A percentile compares a stretch with the other conserved stretches of the same genome.
phyloP scores from a whole-genome alignment of 1,140 invertebrate species.

The Amphibalanus amphitrite region DNA sequence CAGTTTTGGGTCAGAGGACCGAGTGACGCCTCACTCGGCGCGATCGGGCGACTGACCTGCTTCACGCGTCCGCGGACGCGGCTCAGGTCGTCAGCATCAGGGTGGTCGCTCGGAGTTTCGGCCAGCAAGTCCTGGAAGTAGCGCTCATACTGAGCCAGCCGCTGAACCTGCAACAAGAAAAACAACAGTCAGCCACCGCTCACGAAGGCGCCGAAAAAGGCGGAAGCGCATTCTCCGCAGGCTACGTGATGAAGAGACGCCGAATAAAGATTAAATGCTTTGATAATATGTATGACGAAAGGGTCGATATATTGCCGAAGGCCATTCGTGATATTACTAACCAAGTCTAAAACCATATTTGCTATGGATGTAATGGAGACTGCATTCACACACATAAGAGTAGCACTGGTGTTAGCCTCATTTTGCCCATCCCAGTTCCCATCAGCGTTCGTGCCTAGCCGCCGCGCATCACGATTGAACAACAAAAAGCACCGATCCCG shows the following conservation, averaged over 20 bases:
- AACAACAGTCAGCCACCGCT: background rate
- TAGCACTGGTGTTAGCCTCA: background rate
- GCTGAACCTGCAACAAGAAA: slow-evolving; percentile 21
- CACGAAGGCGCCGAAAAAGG: no score
- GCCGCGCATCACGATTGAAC: no score
- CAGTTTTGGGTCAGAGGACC: background rate
- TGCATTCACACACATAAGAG: background rate
- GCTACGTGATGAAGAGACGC: no score
- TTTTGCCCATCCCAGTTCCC: background rate
- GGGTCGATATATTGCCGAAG: no score
- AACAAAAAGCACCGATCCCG: no score
- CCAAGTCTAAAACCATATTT: no score
- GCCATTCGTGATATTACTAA: no score
- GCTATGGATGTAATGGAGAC: background rate
- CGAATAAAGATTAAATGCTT: no score
- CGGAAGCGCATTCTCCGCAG: no score
- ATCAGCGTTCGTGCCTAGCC: background rate
- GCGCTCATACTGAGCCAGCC: slow-evolving; percentile 24
- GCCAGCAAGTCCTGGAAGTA: slow-evolving; percentile 22
- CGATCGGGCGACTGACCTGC: background rate
- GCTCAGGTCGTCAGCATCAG: background rate
- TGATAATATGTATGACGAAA: no score
- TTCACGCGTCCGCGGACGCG: background rate
- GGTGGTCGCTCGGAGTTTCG: slow-evolving; percentile 19
- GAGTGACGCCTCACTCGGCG: no score